A percentile compares a stretch with the other conserved stretches of the same genome.
Evolutionary conservation across 2,113 vertebrate species (phyloP).

Genomic region (Holacanthus passer): DNA sequence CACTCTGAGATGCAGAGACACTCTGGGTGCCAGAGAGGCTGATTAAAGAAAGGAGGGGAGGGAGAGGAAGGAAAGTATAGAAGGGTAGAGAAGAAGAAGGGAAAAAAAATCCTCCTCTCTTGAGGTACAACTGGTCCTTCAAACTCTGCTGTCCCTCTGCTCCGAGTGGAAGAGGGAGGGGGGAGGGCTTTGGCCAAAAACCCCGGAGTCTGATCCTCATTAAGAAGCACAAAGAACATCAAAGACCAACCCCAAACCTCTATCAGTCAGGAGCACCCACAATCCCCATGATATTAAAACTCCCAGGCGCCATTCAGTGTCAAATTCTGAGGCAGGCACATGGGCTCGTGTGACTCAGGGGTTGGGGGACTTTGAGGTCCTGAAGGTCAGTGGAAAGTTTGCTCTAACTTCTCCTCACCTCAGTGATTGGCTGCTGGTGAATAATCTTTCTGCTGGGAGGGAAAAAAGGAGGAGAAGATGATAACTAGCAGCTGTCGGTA

Average conservation of each 20-base stretch:
- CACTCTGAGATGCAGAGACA: constrained; percentile 33
- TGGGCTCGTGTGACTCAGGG: constrained; percentile 47
- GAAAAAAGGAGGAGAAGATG: not conserved
- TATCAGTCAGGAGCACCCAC: constrained; percentile 78
- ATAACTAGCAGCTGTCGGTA: constrained; percentile 56
- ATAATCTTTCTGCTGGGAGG: constrained; percentile 27
- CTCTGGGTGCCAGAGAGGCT: constrained; percentile 47
- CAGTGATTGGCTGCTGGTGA: constrained; percentile 46
- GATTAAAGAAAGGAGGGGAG: constrained; percentile 55
- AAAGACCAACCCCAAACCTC: constrained; percentile 74
- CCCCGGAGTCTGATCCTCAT: constrained; percentile 75
- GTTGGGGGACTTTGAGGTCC: constrained; percentile 50
- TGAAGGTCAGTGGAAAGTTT: constrained; percentile 64
- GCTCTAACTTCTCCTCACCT: constrained; percentile 60
- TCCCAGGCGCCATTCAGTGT: constrained; percentile 62
- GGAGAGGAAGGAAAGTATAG: constrained; percentile 21
- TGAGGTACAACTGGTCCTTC: constrained; percentile 55
- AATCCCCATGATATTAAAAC: constrained; percentile 75
- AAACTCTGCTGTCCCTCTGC: constrained; percentile 51
- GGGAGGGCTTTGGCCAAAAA: constrained; percentile 57
- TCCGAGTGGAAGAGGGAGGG: constrained; percentile 25
- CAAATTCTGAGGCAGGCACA: constrained; percentile 57
- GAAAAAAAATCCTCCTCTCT: constrained; percentile 26
- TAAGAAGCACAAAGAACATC: constrained; percentile 77
- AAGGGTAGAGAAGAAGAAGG: constrained; percentile 10